Base-by-base conservation (phyloP, 2,888 invertebrate species). In the Eupithecia inturbata region DNA sequence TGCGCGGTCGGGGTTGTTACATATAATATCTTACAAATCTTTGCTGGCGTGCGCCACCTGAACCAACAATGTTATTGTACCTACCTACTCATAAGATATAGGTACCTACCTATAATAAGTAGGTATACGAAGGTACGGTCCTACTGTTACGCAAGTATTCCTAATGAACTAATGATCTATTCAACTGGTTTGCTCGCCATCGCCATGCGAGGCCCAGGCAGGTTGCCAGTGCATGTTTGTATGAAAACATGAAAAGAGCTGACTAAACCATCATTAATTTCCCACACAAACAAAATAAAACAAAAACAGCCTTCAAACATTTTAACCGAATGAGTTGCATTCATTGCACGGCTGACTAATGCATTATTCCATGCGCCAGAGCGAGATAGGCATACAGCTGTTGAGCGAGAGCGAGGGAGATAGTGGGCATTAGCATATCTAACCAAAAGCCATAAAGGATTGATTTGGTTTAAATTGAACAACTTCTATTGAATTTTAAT, bases 401-500 rank as follows among this genome's bases (percentile, higher is more conserved):
- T 33, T 19, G 0, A 2, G 4, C 12, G 26, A 1, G 79, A 73
- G 64, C 68, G 80, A 86, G 71, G 62, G 82, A 76, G 84, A 84
- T 39, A 53, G 67, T 74, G 39, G 60, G 73, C 76, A 82, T 83
- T 83, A 83, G 80, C 82, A 82, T 84, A 80, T 80, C 77, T 82
- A 83, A 71, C 75, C 67, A 62, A 78, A 77, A 79, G 77, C 78
- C 76, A 80, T 80, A 77, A 82, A 84, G 80, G 80, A 79, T 79
- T 79, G 70, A 75, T 78, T 81, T 79, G 81, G 81, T 84, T 84
- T 82, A 79, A 84, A 84, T 83, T 78, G 80, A 82, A 80, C 81
- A 76, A 82, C 79, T 85, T 77, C 78, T 73, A 80, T 82, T 85
- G 84, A 83, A 87, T 83, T 79, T 76, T 81, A 78, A 84, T 76